phyloP scores from a whole-genome alignment of 2,797 vertebrate species.

The Pteronotus mesoamericanus region DNA sequence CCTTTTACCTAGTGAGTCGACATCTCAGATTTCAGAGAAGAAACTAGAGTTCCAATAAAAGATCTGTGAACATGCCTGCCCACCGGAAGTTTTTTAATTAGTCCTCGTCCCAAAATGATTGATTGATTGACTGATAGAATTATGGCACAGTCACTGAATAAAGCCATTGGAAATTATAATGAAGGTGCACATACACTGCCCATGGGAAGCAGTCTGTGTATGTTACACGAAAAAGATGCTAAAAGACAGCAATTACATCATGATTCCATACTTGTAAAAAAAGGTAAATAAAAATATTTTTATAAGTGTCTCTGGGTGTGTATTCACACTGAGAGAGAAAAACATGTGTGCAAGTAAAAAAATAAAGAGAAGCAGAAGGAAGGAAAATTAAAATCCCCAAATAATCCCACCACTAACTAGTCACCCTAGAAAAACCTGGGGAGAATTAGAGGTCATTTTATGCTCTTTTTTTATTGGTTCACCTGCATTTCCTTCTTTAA shows the following conservation, averaged over 20 bases:
- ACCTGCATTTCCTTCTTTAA: not conserved
- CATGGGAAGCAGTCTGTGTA: not conserved
- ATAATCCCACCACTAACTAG: not conserved
- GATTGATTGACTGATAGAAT: not conserved
- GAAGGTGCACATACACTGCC: not conserved
- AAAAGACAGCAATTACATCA: not conserved
- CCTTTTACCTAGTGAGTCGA: not conserved
- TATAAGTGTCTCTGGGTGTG: not conserved
- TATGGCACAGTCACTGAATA: not conserved
- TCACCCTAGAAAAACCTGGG: not conserved
- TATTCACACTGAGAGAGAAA: not conserved
- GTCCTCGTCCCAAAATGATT: constrained; percentile 7
- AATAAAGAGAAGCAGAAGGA: not conserved
- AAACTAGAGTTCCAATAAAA: not conserved
- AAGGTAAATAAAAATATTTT: not conserved
- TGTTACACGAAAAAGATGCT: not conserved
- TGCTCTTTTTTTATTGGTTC: not conserved
- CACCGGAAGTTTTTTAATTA: not conserved
- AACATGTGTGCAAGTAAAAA: not conserved
- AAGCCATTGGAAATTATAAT: not conserved
- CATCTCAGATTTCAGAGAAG: not conserved
- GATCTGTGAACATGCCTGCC: not conserved
- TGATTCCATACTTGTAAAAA: not conserved
- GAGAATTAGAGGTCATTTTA: not conserved
- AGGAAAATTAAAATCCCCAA: not conserved